Percentiles rank a stretch among this genome's conserved stretches.
These are phyloP conservation scores for Dexiosoma caninum DNA, from an alignment of 2,888 invertebrate genomes.

Conservation along the genomic window DNA sequence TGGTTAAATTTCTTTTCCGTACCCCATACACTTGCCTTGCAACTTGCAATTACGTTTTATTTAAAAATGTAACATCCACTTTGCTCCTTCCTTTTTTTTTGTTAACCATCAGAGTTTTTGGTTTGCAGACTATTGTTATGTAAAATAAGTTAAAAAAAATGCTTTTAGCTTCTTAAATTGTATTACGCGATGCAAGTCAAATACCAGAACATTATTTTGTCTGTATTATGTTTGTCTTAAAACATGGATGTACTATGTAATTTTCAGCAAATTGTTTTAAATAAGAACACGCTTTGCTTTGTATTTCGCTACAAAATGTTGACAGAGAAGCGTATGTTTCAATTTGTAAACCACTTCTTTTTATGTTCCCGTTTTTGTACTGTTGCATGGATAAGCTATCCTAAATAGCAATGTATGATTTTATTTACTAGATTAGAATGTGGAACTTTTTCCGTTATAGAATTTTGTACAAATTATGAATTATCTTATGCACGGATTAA, in stretches of 20 bases:
- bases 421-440: not conserved
- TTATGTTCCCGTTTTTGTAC: not conserved
- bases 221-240: not conserved
- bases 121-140: slow-evolving; percentile 4
- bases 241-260: too few species aligned
- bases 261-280: not conserved
- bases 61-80: not conserved
- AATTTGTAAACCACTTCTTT: not conserved
- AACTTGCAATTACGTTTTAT: not conserved
- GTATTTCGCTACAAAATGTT: not conserved
- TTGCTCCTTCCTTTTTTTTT: slow-evolving; percentile 7
- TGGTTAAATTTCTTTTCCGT: not conserved
- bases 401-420: not conserved
- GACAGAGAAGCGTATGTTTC: not conserved
- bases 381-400: not conserved
- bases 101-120: not conserved
- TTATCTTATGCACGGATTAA: too few species aligned
- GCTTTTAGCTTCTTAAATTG: too few species aligned
- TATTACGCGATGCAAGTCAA: not conserved
- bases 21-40: not conserved
- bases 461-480: too few species aligned
- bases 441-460: not conserved
- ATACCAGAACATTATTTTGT: not conserved
- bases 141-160: not conserved
- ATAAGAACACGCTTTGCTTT: not conserved